Evolutionary conservation across 2,113 vertebrate genomes (phyloP).

Genomic region (Anarhynchus alexandrinus): DNA sequence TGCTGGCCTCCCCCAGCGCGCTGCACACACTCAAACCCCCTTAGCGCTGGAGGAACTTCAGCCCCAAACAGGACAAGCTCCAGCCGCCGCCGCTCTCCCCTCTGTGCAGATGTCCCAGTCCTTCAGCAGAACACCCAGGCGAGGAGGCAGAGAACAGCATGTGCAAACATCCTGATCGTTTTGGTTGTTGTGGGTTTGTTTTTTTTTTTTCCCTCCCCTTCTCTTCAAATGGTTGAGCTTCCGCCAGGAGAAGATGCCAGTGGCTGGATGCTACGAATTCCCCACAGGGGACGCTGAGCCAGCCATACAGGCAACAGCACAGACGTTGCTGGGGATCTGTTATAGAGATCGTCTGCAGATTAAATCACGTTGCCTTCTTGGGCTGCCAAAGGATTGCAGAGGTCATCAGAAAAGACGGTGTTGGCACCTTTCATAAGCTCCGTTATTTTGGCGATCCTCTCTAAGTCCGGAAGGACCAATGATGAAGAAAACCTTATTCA

Average conservation of each 20-base stretch:
- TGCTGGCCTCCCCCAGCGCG: not conserved
- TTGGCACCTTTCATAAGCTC: not conserved
- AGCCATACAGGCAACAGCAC: not conserved
- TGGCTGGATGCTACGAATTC: constrained; percentile 68
- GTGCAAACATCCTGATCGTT: not conserved
- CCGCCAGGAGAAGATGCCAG: constrained; percentile 52
- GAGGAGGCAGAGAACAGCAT: not conserved
- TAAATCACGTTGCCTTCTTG: not conserved
- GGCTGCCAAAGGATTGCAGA: not conserved
- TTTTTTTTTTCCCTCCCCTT: not conserved
- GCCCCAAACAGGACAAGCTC: not conserved
- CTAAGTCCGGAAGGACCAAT: not conserved
- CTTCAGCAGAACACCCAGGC: constrained; percentile 3
- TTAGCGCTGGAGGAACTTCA: not conserved
- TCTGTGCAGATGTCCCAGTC: constrained; percentile 47
- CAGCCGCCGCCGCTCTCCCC: not conserved
- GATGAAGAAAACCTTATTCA: not conserved
- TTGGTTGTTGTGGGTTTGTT: not conserved
- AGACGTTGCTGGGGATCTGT: not conserved
- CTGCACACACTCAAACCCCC: not conserved
- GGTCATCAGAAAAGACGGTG: not conserved
- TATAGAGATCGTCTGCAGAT: not conserved
- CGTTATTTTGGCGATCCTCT: not conserved
- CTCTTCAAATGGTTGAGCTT: constrained; percentile 3
- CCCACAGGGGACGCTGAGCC: constrained; percentile 8